phyloP scores from a whole-genome alignment of 2,113 vertebrate species.

The Oncorhynchus gorbuscha region DNA sequence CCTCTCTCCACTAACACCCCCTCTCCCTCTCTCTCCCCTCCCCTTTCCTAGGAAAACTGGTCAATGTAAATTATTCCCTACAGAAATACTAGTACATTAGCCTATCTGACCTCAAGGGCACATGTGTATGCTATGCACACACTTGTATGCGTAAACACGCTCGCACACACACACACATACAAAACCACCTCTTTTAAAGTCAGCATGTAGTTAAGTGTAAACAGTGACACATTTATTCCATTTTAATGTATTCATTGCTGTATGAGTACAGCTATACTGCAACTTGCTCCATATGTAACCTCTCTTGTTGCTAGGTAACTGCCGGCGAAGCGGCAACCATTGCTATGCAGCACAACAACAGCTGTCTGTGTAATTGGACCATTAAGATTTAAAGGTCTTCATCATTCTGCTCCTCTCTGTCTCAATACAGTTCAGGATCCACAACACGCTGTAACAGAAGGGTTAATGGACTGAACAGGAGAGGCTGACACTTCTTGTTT shows the following conservation, averaged over 20 bases:
- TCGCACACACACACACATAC: background rate
- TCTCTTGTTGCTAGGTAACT: conserved; percentile 80
- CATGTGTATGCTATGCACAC: background rate
- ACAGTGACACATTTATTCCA: conserved; percentile 10
- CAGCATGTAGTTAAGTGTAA: background rate
- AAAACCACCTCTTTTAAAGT: background rate
- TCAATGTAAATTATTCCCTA: conserved; percentile 53
- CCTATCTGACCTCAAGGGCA: background rate
- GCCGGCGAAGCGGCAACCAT: conserved; percentile 67
- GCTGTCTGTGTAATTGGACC: conserved; percentile 75
- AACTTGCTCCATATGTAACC: conserved; percentile 69
- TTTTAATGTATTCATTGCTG: conserved; percentile 24
- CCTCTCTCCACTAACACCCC: no score
- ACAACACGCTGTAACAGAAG: conserved; percentile 61
- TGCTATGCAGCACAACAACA: conserved; percentile 74
- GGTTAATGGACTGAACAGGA: conserved; percentile 70
- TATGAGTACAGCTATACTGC: conserved; percentile 52
- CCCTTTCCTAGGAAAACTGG: conserved; percentile 55
- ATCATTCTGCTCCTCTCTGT: conserved; percentile 70
- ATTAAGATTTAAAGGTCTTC: conserved; percentile 76
- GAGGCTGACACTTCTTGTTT: conserved; percentile 29
- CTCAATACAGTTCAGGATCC: conserved; percentile 64
- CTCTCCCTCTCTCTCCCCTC: no score
- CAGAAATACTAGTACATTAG: background rate
- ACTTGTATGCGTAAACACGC: conserved; percentile 5